Base-by-base conservation (phyloP, 2,888 invertebrate species). In the Leptopilina myrica region DNA sequence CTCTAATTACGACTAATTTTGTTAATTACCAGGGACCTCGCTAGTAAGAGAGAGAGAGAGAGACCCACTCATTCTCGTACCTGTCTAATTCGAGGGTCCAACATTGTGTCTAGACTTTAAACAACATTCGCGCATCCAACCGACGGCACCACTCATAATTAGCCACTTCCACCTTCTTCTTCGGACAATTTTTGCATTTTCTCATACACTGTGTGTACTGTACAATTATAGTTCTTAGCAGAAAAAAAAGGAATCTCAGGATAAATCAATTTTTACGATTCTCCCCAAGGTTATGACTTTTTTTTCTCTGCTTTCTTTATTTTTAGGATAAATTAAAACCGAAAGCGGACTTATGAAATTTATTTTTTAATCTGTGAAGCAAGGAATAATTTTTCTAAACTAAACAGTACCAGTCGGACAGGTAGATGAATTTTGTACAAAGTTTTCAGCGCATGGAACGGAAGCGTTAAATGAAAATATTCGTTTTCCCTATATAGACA, bases 91-190 rank as follows among this genome's bases (percentile, higher is more conserved):
- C 89, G 84, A 85, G 90, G 89, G 89, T 89, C 88, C 88, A 88
- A 90, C 89, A 89, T 89, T 90, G 89, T 88, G 90, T 91, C 90
- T 91, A 91, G 90, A 91, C 90, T 88, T 90, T 90, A 90, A 91
- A 90, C 89, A 90, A 90, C 89, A 89, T 89, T 89, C 88, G 89
- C 88, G 88, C 84, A 85, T 84, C 85, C 82, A 79, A 43, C 40
- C 80, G 80, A 80, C 77, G 77, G 78, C 80, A 66, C 81, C 82
- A 83, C 81, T 86, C 83, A 85, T 85, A 87, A 88, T 89, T 88
- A 87, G 86, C 81, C 80, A 85, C 84, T 84, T 86, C 84, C 81
- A 84, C 78, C 76, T 84, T 83, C 81, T 76, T 78, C 80, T 65
- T 78, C 62, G 62, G 62, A 62, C 62, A 43, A 49, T 79, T 82